A percentile compares a stretch with the other conserved stretches of the same genome.
Evolutionary conservation across 1,140 invertebrate genomes (phyloP).

Genomic region (Mercenaria mercenaria): DNA sequence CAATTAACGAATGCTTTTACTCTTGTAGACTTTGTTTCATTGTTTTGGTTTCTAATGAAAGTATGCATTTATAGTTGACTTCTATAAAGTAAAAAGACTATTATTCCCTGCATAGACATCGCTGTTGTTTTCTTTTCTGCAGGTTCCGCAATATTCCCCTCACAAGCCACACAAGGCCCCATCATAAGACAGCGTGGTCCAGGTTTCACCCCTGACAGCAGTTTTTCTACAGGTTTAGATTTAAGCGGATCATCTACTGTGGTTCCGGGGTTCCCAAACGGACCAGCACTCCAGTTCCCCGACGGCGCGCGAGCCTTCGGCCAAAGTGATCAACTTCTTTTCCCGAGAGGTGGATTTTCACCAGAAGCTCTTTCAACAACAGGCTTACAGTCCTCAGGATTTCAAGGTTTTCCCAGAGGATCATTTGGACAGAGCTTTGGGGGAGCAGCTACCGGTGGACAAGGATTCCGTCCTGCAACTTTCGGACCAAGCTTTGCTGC

Average conservation of each 20-base stretch:
- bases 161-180: constrained; percentile 1
- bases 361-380: background rate
- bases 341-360: background rate
- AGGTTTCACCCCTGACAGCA: background rate
- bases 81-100: no score
- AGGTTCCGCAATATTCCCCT: constrained; percentile 35
- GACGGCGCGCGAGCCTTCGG: background rate
- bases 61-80: no score
- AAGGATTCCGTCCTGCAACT: no score
- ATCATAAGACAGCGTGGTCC: constrained; percentile 1
- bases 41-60: no score
- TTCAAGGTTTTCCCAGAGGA: background rate
- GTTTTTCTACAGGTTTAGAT: background rate
- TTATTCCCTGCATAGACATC: no score
- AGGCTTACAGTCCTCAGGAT: background rate
- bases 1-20: no score
- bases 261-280: constrained; percentile 3
- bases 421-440: background rate
- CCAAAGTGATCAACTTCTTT: constrained; percentile 2
- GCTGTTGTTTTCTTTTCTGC: no score
- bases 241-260: background rate
- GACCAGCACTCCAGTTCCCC: background rate
- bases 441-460: background rate
- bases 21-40: no score
- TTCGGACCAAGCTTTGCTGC: background rate